Evolutionary conservation across 2,888 invertebrate genomes (phyloP), one percentile per base, ranked within the genome.

Genomic region (Notodonta dromedarius): DNA sequence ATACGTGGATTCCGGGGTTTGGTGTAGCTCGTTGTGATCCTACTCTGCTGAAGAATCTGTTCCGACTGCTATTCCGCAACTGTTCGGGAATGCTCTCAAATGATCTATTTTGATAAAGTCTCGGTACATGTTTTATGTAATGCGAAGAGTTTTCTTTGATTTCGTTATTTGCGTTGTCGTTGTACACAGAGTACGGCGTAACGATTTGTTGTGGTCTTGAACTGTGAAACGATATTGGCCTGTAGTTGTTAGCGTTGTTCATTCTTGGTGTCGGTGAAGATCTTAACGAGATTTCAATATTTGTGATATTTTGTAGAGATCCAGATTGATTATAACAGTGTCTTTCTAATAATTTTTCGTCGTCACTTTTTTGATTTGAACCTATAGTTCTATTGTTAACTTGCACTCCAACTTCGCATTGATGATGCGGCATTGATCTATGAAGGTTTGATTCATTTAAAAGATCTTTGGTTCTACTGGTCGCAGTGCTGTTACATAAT

Each of bases 81-180:
- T 93, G 93, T 73, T 93, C 93, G 52, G 93, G 93, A 70, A 93
- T 93, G 70, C 92, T 93, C 77, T 93, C 93, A 69, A 90, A 93
- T 39, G 93, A 93, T 71, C 93, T 84, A 61, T 93, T 93, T 78
- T 93, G 93, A 67, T 92, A 92, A 16, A 91, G 76, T 62, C 93
- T 86, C 59, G 92, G 89, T 56, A 87, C 87, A 67, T 93, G 84
- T 75, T 93, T 93, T 64, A 91, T 85, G 67, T 92, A 93, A 76
- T 93, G 93, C 50, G 88, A 85, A 40, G 87, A 80, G 71, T 89
- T 91, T 78, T 93, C 93, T 82, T 90, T 93, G 14, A 89, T 85
- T 79, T 92, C 92, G 67, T 92, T 92, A 2, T 82, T 82, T 60
- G 82, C 65, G 62, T 89, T 92, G 46, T 91, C 92, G 56, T 78